These are phyloP conservation scores for Cecropterus lyciades DNA, from an alignment of 1,140 invertebrate species.

Conservation along the genomic window DNA sequence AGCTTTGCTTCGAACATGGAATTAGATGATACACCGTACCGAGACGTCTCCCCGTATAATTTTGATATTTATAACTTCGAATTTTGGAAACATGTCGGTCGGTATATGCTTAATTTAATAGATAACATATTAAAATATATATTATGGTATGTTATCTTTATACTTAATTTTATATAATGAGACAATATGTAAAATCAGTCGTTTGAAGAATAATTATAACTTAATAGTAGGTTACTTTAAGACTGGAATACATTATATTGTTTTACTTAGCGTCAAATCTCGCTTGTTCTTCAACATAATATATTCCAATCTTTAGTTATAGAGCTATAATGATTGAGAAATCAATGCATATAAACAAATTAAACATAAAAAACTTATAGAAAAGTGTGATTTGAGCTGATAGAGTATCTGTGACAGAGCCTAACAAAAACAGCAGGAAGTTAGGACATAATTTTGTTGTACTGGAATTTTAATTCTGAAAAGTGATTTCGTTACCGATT, in stretches of 20 bases:
- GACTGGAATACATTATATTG: slow-evolving; percentile 13
- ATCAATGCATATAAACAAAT: slow-evolving; percentile 3
- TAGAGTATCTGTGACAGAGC: background rate
- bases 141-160: slow-evolving; percentile 48
- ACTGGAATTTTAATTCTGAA: slow-evolving; percentile 17
- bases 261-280: background rate
- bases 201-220: slow-evolving; percentile 69
- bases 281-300: background rate
- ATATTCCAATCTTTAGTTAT: slow-evolving; percentile 11
- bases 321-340: slow-evolving; percentile 12
- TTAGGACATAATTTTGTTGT: slow-evolving; percentile 21
- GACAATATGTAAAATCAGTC: slow-evolving; percentile 78
- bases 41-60: background rate
- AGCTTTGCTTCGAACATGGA: slow-evolving; percentile 18
- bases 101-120: slow-evolving; percentile 35
- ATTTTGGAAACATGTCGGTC: slow-evolving; percentile 9
- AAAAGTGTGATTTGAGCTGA: background rate
- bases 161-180: slow-evolving; percentile 61
- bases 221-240: slow-evolving; percentile 48
- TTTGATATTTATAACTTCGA: slow-evolving; percentile 20
- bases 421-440: slow-evolving; percentile 22
- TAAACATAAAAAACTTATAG: background rate
- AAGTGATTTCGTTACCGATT: slow-evolving; percentile 9
- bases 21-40: background rate
- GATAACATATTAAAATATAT: slow-evolving; percentile 67